A percentile compares a stretch with the other conserved stretches of the same genome.
phyloP scores from a whole-genome alignment of 2,797 vertebrate species.

The Gallinago nigripennis region DNA sequence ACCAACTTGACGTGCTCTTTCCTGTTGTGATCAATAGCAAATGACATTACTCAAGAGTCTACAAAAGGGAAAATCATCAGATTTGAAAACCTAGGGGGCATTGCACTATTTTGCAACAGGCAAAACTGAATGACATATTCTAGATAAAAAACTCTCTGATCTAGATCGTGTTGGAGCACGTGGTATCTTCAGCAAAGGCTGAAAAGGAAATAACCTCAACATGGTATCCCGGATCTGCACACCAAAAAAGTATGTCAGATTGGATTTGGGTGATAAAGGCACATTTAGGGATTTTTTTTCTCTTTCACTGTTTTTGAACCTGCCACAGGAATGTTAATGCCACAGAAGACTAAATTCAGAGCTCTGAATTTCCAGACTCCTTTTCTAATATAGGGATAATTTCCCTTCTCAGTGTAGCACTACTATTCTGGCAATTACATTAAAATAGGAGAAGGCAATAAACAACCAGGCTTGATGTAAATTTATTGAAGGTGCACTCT shows the following conservation, averaged over 20 bases:
- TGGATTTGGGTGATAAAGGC: neutral
- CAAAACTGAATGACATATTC: neutral
- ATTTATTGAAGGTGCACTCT: neutral
- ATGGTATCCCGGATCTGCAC: neutral
- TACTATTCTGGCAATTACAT: neutral
- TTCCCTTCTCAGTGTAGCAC: neutral
- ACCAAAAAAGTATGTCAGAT: neutral
- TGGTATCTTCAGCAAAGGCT: neutral
- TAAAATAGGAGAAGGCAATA: neutral
- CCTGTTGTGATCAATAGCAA: neutral
- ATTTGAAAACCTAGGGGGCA: neutral
- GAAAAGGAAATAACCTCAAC: neutral
- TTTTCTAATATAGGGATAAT: neutral
- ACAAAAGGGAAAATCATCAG: neutral
- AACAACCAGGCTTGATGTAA: neutral
- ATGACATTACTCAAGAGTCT: neutral
- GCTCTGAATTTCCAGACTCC: neutral
- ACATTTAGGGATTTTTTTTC: neutral
- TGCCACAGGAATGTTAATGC: neutral
- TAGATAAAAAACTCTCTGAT: neutral
- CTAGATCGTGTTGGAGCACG: neutral
- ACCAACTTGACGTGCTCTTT: neutral
- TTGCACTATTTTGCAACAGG: neutral
- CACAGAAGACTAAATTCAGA: neutral
- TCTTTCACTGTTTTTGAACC: neutral